Conservation (phyloP, 2,888 invertebrate genomes). For the Scaptomyza parva region DNA sequence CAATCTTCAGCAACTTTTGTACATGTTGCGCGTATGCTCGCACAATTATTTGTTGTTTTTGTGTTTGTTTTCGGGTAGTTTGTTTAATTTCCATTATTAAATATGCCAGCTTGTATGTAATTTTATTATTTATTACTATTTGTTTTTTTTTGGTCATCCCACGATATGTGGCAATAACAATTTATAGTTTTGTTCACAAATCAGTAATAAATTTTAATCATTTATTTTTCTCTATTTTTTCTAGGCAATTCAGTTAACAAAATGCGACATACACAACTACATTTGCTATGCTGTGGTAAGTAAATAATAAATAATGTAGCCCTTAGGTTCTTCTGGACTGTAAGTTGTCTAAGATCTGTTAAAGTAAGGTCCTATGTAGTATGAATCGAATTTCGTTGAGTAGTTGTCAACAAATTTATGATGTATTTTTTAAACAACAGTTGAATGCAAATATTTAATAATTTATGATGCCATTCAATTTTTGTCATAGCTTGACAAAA, state of each 20-base stretch:
- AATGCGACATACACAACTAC: conserved; percentile 68
- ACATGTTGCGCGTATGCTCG: conserved; percentile 49
- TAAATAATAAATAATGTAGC: conserved; percentile 14
- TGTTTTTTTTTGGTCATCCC: conserved; percentile 46
- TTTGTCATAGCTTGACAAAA: conserved; percentile 2
- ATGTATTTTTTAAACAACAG: conserved; percentile 4
- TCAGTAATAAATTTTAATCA: conserved; percentile 31
- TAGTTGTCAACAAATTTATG: conserved; percentile 9
- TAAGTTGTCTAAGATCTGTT: no score
- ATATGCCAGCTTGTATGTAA: conserved; percentile 44
- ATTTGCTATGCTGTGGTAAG: conserved; percentile 74
- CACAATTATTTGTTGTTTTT: conserved; percentile 59
- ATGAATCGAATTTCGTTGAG: conserved; percentile 5
- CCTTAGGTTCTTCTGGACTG: not conserved
- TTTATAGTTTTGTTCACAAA: conserved; percentile 63
- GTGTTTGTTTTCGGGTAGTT: conserved; percentile 32
- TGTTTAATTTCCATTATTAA: conserved; percentile 67
- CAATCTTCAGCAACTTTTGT: conserved; percentile 46
- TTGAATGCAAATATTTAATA: conserved; percentile 11
- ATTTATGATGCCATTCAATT: conserved; percentile 21
- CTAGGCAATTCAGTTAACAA: conserved; percentile 72
- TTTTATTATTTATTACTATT: conserved; percentile 23
- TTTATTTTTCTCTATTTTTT: conserved; percentile 56
- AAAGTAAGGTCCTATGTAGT: no score
- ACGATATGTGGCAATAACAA: conserved; percentile 71